Evolutionary conservation across 2,113 vertebrate species (phyloP).

Genomic region (Axis porcinus): DNA sequence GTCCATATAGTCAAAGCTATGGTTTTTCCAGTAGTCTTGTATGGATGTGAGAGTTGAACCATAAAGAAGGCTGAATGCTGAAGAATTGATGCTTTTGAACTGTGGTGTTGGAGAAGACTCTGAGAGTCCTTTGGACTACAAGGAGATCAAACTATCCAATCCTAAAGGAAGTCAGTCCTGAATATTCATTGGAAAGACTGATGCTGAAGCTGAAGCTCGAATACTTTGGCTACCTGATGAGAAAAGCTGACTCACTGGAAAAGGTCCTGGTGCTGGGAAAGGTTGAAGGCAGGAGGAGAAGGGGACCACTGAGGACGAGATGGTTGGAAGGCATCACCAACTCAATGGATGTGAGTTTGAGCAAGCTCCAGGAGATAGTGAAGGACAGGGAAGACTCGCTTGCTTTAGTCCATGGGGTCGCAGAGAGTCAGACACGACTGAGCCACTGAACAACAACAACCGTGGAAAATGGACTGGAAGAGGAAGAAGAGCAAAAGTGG

Average conservation of each 20-base stretch:
- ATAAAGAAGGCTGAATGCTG: accelerated
- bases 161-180: background rate
- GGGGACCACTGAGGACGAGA: background rate
- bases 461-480: background rate
- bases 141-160: background rate
- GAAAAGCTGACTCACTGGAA: background rate
- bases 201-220: background rate
- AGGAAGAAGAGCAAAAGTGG: background rate
- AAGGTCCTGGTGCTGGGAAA: background rate
- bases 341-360: background rate
- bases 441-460: background rate
- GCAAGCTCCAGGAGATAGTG: background rate
- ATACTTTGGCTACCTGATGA: background rate
- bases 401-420: background rate
- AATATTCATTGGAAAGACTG: background rate
- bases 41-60: background rate
- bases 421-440: background rate
- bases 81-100: background rate
- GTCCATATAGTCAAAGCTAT: background rate
- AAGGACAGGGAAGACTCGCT: background rate
- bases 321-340: background rate
- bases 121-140: background rate
- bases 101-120: background rate
- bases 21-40: background rate
- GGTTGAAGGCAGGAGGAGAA: background rate